Evolutionary conservation across 2,797 vertebrate species (phyloP).

Genomic region (Amblyopsis hoosieri): DNA sequence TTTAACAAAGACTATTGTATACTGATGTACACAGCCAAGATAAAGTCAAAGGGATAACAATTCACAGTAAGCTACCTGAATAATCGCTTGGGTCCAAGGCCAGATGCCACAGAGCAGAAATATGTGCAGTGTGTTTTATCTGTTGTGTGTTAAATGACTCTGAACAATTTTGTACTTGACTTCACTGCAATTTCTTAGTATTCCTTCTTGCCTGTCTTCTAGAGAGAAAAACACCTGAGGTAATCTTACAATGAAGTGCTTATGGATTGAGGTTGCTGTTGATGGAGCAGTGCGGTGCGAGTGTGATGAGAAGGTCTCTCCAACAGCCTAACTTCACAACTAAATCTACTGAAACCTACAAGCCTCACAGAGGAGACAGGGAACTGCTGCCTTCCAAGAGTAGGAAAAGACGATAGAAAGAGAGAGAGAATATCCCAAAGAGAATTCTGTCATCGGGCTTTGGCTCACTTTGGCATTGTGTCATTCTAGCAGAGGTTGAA

Average conservation of each 20-base stretch:
- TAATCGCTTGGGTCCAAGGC: too few species aligned
- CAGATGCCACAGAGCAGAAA: background rate
- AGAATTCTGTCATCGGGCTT: slow-evolving; percentile 58
- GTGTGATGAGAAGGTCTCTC: slow-evolving; percentile 66
- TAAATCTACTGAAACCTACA: slow-evolving; percentile 66
- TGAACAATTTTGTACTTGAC: slow-evolving; percentile 10
- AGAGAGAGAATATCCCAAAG: slow-evolving; percentile 40
- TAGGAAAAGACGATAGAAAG: slow-evolving; percentile 59
- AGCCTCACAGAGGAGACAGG: slow-evolving; percentile 52
- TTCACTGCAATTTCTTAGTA: slow-evolving; percentile 27
- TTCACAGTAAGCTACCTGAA: too few species aligned
- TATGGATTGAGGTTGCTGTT: slow-evolving; percentile 65
- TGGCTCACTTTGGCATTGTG: slow-evolving; percentile 51
- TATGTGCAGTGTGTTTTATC: background rate
- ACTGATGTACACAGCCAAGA: too few species aligned
- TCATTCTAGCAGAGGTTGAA: slow-evolving; percentile 20
- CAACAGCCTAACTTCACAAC: slow-evolving; percentile 63
- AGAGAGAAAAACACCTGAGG: slow-evolving; percentile 55
- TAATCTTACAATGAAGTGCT: slow-evolving; percentile 57
- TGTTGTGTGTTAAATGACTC: background rate
- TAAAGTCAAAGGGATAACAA: too few species aligned
- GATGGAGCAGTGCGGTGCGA: slow-evolving; percentile 67
- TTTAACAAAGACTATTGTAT: too few species aligned
- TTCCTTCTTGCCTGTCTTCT: slow-evolving; percentile 13
- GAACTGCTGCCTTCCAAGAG: slow-evolving; percentile 51